A percentile compares a stretch with the other conserved stretches of the same genome.
Evolutionary conservation across 2,888 invertebrate genomes (phyloP).

Genomic region (Rhamphomyia laevipes): DNA sequence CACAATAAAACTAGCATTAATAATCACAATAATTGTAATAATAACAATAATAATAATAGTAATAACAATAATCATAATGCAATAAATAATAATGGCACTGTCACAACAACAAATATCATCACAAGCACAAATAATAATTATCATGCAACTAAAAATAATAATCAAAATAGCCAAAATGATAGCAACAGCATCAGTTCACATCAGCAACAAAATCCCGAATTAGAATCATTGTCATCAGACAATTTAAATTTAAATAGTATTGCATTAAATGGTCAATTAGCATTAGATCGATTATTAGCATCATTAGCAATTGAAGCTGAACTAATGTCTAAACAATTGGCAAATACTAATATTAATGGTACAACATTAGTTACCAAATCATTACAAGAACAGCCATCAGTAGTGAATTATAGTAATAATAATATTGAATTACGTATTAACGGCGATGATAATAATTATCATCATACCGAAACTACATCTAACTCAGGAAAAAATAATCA

Average conservation of each 20-base stretch:
- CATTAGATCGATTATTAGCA: conserved; percentile 19
- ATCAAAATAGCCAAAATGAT: background rate
- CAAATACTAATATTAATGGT: conserved; percentile 5
- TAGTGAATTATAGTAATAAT: no score
- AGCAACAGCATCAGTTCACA: conserved; percentile 1
- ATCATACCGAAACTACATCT: background rate
- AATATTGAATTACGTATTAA: background rate
- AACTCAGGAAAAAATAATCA: conserved; percentile 11
- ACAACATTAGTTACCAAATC: background rate
- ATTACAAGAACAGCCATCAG: no score
- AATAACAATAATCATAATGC: background rate
- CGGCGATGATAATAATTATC: background rate
- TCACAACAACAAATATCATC: background rate
- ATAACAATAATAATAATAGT: conserved; percentile 12
- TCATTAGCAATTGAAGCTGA: conserved; percentile 18
- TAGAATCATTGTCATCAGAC: background rate
- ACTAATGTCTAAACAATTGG: conserved; percentile 17
- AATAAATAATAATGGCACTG: background rate
- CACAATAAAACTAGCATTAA: conserved; percentile 11
- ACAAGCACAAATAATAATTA: background rate
- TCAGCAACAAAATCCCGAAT: conserved; percentile 8
- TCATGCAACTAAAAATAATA: background rate
- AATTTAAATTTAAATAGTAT: background rate
- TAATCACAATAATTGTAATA: conserved; percentile 14
- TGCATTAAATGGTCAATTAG: conserved; percentile 15